A percentile compares a stretch with the other conserved stretches of the same genome.
Conservation (phyloP, 2,888 invertebrate species). For the Heteropelma amictum region DNA sequence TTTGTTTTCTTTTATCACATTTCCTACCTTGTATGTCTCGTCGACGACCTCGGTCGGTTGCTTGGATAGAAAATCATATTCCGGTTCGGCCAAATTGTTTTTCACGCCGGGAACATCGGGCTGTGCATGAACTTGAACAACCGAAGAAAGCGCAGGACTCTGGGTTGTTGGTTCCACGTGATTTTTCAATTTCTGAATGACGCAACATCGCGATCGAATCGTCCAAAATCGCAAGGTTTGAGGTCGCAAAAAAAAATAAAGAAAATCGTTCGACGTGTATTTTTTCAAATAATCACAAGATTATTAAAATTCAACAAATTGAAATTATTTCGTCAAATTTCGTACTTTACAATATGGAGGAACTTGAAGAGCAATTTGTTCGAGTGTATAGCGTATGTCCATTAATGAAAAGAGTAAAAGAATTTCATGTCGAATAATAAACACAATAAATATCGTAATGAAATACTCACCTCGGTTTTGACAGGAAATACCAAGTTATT, state of each 20-base stretch:
- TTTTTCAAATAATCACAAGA: too few species aligned
- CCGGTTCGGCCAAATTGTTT: constrained; percentile 88
- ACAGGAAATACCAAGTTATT: constrained; percentile 58
- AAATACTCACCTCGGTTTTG: constrained; percentile 63
- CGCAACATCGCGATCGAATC: too few species aligned
- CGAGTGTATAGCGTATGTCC: too few species aligned
- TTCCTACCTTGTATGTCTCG: constrained; percentile 90
- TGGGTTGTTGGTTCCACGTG: constrained; percentile 63
- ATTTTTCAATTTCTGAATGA: constrained; percentile 60
- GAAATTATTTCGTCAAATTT: too few species aligned
- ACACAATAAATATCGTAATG: not conserved
- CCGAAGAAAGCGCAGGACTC: constrained; percentile 79
- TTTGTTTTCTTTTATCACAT: too few species aligned
- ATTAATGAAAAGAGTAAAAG: too few species aligned
- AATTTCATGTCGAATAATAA: too few species aligned
- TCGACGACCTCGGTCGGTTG: constrained; percentile 92
- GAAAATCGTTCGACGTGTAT: too few species aligned
- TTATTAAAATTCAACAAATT: too few species aligned
- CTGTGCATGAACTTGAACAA: constrained; percentile 79
- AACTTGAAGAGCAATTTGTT: too few species aligned
- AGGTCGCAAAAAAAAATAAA: too few species aligned
- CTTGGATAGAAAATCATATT: constrained; percentile 90
- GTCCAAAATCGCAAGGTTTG: not conserved
- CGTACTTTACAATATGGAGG: too few species aligned
- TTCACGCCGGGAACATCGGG: constrained; percentile 78